Percentiles rank a stretch among this genome's conserved stretches.
These are phyloP conservation scores for Cochlearius cochlearius DNA, from an alignment of 2,113 vertebrate genomes.

Conservation along the genomic window DNA sequence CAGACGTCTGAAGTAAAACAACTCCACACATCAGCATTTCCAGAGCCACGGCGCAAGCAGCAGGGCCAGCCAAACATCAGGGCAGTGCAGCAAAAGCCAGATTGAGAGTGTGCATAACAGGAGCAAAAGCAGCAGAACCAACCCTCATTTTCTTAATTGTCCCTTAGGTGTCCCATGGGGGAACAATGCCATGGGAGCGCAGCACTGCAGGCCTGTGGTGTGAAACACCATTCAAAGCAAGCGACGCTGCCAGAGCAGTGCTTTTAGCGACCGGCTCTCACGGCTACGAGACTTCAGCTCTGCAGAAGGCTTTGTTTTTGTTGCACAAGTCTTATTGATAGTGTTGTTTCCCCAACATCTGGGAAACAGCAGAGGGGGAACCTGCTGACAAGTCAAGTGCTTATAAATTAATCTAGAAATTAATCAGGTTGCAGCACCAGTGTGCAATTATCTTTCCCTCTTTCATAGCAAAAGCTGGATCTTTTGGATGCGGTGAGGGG, in stretches of 20 bases:
- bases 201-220: background rate
- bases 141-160: background rate
- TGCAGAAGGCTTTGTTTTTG: background rate
- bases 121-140: background rate
- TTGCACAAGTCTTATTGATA: background rate
- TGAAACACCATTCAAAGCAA: background rate
- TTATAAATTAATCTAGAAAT: slow-evolving; percentile 34
- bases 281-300: rapidly evolving
- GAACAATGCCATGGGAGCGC: background rate
- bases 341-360: slow-evolving; percentile 12
- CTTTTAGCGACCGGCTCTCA: background rate
- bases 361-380: background rate
- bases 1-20: background rate
- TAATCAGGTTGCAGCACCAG: slow-evolving; percentile 3
- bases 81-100: background rate
- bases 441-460: background rate
- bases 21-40: background rate
- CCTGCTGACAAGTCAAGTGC: slow-evolving; percentile 44
- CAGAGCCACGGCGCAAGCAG: background rate
- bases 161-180: background rate
- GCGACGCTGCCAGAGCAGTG: background rate
- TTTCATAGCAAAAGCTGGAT: background rate
- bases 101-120: rapidly evolving
- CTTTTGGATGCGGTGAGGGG: background rate
- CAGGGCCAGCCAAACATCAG: background rate